Evolutionary conservation across 1,140 invertebrate species (phyloP), one percentile per base, ranked within the genome.

Genomic region (Panagrolaimus sp.): DNA sequence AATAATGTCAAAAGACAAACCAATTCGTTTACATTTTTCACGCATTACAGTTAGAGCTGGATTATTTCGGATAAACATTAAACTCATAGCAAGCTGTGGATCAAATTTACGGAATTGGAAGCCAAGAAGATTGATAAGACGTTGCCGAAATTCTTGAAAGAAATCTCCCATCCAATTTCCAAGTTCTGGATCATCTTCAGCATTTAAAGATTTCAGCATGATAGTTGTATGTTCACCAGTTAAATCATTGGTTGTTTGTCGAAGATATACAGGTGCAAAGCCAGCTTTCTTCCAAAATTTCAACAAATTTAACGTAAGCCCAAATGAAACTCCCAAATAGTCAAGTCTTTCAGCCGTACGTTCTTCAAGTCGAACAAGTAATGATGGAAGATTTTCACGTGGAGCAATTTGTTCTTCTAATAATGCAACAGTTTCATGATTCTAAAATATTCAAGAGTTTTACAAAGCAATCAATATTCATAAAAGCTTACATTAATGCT

Each of bases 211-310:
- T 55, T 90, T 89, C 28, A 98, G 84, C 94, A 98, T 96, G 73
- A 98, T 96, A 83, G 93, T 96, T 0, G 92, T 94, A 85, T 98
- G 90, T 85, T 99, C 96, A 10, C 93, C 95, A n/a, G 96, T 98
- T 66, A 98, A 85, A 73, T 96, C 93, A 85, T 96, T 98, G 6
- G 90, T 85, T 46, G 91, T 92, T 87, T 88, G 88, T 87, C 92
- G 89, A 9, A 99, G 81, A 86, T 98, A 98, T 38, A 96, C 90
- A 0, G 94, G 93, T 65, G 92, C 86, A 83, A 91, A 98, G 69
- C 85, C 87, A 73, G 86, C 83, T 71, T 87, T 86, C 84, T 91
- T 92, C 96, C 96, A 99, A 84, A 98, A 98, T 72, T 91, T 94
- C 7, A 96, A 83, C 4, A 96, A 84, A 3, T 88, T 87, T 70